Evolutionary conservation across 2,797 vertebrate species (phyloP).

Genomic region (Cossypha polioptera): DNA sequence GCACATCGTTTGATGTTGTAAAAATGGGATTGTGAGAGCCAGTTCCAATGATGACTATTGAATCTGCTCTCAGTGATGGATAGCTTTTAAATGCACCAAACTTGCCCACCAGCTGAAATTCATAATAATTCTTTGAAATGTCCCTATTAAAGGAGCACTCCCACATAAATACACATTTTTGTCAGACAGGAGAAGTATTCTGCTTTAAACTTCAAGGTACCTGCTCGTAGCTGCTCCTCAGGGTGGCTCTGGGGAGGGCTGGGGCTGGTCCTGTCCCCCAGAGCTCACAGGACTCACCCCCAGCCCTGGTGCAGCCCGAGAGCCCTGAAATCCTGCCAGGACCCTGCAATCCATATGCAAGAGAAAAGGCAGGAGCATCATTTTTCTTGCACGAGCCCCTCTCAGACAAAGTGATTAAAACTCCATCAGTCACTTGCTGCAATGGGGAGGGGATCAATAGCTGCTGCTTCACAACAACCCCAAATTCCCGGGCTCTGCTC

Average conservation of each 20-base stretch:
- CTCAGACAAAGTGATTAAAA: not conserved
- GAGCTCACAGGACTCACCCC: not conserved
- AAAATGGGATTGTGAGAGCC: slow-evolving; percentile 25
- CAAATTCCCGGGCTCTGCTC: not conserved
- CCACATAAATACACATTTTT: not conserved
- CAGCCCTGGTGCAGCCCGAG: not conserved
- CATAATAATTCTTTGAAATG: not conserved
- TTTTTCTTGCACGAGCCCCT: not conserved
- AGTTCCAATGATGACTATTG: not conserved
- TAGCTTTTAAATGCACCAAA: not conserved
- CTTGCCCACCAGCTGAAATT: not conserved
- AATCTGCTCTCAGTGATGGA: not conserved
- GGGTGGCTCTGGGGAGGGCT: not conserved
- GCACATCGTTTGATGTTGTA: not conserved
- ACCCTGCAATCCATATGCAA: not conserved
- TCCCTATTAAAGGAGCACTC: not conserved
- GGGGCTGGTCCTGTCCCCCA: not conserved
- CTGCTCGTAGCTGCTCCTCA: not conserved
- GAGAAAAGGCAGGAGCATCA: not conserved
- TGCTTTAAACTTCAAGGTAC: not conserved
- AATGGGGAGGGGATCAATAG: not conserved
- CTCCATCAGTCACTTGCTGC: not conserved
- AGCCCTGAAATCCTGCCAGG: not conserved
- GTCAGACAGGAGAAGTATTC: not conserved
- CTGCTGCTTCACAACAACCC: not conserved